phyloP scores from a whole-genome alignment of 2,113 vertebrate species.

The Phoxinus phoxinus region DNA sequence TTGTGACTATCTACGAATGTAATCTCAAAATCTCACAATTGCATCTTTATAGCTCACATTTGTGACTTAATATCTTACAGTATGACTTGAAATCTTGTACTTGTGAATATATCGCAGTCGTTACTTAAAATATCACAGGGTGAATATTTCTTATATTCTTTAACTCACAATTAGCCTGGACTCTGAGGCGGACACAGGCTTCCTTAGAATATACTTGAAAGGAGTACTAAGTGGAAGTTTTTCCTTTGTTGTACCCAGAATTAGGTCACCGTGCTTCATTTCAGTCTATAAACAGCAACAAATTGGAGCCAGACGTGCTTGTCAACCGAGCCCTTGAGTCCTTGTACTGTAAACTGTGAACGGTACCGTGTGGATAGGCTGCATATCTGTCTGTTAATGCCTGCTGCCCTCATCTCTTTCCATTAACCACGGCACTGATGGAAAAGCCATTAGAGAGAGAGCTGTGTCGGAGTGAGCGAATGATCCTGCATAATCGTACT shows the following conservation, averaged over 20 bases:
- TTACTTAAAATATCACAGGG: background rate
- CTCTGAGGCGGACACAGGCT: background rate
- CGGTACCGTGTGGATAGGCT: constrained; percentile 21
- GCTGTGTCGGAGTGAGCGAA: background rate
- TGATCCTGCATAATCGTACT: constrained; percentile 14
- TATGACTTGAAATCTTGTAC: background rate
- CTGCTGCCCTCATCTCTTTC: constrained; percentile 21
- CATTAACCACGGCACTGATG: constrained; percentile 26
- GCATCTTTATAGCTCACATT: background rate
- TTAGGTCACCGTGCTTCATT: constrained; percentile 21
- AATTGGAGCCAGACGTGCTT: constrained; percentile 39
- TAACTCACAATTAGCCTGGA: background rate
- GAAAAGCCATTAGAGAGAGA: constrained; percentile 33
- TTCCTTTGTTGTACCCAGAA: constrained; percentile 7
- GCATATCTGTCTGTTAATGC: constrained; percentile 29
- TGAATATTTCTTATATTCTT: background rate
- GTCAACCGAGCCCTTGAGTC: constrained; percentile 22
- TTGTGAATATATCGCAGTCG: background rate
- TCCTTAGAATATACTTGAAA: constrained; percentile 2
- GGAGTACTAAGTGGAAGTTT: background rate
- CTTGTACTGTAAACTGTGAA: constrained; percentile 29
- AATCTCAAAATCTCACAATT: background rate
- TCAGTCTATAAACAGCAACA: constrained; percentile 38
- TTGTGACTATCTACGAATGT: background rate
- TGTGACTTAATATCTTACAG: background rate